These are phyloP conservation scores for Geotrupes spiniger DNA, from an alignment of 2,888 invertebrate genomes.

Conservation along the genomic window DNA sequence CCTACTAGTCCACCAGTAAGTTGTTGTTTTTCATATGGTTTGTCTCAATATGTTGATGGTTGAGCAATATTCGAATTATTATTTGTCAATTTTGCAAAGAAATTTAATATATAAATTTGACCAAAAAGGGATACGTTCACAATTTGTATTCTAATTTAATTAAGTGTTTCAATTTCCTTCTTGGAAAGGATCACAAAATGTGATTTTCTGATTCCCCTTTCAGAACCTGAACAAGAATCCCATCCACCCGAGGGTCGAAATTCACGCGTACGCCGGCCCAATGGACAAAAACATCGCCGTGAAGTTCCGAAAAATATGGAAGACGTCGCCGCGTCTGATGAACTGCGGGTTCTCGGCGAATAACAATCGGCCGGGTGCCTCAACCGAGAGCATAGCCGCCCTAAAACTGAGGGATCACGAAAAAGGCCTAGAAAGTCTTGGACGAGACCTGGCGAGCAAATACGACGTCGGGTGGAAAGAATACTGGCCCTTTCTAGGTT, in stretches of 20 bases:
- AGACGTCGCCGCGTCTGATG: slow-evolving; percentile 68
- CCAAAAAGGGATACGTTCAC: too few species aligned
- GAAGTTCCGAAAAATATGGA: slow-evolving; percentile 75
- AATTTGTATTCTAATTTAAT: too few species aligned
- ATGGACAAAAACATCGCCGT: slow-evolving; percentile 75
- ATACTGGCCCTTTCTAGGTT: slow-evolving; percentile 87
- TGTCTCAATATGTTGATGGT: too few species aligned
- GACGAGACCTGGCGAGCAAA: slow-evolving; percentile 69
- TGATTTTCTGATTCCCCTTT: slow-evolving; percentile 1
- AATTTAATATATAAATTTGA: too few species aligned
- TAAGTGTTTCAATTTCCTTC: too few species aligned
- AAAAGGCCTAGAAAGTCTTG: slow-evolving; percentile 86
- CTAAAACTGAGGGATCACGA: slow-evolving; percentile 62
- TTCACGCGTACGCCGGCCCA: slow-evolving; percentile 88
- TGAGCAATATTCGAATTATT: too few species aligned
- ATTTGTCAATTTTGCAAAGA: too few species aligned
- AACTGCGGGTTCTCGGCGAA: background rate
- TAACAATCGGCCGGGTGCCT: slow-evolving; percentile 10
- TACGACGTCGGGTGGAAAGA: slow-evolving; percentile 82
- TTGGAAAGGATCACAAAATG: too few species aligned
- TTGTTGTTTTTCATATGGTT: too few species aligned
- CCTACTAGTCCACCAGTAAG: slow-evolving; percentile 66
- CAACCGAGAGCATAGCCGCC: slow-evolving; percentile 24
- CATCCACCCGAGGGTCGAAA: slow-evolving; percentile 68
- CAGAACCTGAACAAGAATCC: slow-evolving; percentile 66